phyloP scores from a whole-genome alignment of 2,888 invertebrate genomes.

The Nomada fucata region DNA sequence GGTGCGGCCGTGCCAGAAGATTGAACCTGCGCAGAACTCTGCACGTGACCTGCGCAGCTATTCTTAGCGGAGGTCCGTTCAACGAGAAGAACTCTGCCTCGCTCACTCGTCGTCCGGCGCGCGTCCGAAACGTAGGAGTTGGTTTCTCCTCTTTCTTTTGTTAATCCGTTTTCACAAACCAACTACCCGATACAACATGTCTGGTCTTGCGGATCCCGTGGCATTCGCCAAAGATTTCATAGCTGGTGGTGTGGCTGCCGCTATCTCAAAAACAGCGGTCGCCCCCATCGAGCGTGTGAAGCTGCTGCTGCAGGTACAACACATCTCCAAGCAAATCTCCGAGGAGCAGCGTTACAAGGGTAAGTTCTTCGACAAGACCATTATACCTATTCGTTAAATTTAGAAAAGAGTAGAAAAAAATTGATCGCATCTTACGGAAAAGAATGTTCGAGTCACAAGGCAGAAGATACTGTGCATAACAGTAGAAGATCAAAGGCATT shows the following conservation, averaged over 20 bases:
- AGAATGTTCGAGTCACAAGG: not conserved
- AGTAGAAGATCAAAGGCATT: conserved; percentile 11
- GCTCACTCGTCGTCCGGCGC: conserved; percentile 86
- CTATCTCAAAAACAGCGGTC: conserved; percentile 96
- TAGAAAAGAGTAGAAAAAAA: not conserved
- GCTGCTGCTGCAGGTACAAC: conserved; percentile 96
- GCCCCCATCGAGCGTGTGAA: conserved; percentile 98
- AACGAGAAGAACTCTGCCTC: conserved; percentile 79
- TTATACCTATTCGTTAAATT: not conserved
- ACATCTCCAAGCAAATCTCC: conserved; percentile 95
- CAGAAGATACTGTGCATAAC: conserved; percentile 13
- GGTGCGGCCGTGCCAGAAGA: conserved; percentile 65
- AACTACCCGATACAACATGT: conserved; percentile 78
- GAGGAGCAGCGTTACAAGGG: conserved; percentile 96
- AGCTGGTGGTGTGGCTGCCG: conserved; percentile 96
- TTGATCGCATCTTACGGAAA: not conserved
- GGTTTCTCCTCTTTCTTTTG: conserved; percentile 75
- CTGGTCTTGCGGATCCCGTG: conserved; percentile 89
- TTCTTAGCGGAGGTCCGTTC: conserved; percentile 82
- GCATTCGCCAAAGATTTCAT: conserved; percentile 95
- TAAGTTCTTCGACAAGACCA: conserved; percentile 81
- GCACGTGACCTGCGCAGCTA: conserved; percentile 83
- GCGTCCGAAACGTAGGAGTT: conserved; percentile 84
- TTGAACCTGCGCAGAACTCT: conserved; percentile 77
- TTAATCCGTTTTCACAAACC: conserved; percentile 73